These are phyloP conservation scores for Parazoanthus swiftii DNA, from an alignment of 92 coral and sea anemone genomes.

Conservation along the genomic window DNA sequence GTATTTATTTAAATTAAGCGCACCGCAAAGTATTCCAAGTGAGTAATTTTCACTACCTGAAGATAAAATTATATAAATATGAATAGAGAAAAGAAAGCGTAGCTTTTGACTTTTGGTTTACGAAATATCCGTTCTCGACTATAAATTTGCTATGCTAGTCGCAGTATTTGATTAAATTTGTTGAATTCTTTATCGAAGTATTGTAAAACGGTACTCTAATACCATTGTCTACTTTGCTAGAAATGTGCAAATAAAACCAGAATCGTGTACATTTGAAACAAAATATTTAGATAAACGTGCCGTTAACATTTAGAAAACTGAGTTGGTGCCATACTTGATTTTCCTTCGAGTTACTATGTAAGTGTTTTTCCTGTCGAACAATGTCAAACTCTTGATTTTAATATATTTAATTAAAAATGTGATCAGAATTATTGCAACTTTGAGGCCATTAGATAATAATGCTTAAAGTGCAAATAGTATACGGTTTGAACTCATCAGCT, in stretches of 20 bases:
- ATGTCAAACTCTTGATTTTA: background rate
- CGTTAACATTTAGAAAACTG: background rate
- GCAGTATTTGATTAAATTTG: background rate
- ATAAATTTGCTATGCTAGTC: slow-evolving; percentile 14
- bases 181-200: slow-evolving; percentile 18
- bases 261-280: background rate
- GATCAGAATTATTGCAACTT: too few species aligned
- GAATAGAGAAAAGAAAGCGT: background rate
- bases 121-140: slow-evolving; percentile 42
- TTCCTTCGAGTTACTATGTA: too few species aligned
- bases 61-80: slow-evolving; percentile 8
- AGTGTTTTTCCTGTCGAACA: background rate
- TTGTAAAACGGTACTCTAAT: background rate
- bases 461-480: too few species aligned
- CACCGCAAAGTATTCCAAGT: slow-evolving; percentile 17
- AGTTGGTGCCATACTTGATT: too few species aligned
- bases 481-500: too few species aligned
- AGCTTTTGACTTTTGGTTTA: slow-evolving; percentile 15
- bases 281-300: slow-evolving; percentile 16
- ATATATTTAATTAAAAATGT: background rate
- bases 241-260: slow-evolving; percentile 14
- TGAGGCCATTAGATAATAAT: background rate
- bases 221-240: slow-evolving; percentile 20
- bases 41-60: slow-evolving; percentile 11
- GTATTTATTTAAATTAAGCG: slow-evolving; percentile 46